Evolutionary conservation across 2,113 vertebrate genomes (phyloP).

Genomic region (Origma solitaria): DNA sequence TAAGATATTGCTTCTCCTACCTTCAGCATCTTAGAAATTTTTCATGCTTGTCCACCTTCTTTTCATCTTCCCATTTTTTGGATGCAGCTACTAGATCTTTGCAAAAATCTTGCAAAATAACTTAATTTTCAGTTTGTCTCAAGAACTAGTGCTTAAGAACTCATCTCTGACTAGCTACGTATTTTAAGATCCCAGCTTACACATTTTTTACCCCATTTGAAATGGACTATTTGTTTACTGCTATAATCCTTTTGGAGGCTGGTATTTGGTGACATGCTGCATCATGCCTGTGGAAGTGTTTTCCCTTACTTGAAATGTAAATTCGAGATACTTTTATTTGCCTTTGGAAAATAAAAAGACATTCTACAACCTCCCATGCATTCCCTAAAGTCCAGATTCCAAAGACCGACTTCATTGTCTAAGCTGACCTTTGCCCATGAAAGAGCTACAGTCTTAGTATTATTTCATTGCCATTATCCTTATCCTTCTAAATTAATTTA

Average conservation of each 20-base stretch:
- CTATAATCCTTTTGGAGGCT: neutral
- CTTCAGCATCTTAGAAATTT: neutral
- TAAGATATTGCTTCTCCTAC: neutral
- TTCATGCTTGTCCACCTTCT: neutral
- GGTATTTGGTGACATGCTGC: neutral
- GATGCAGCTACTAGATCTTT: neutral
- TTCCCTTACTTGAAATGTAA: slow-evolving; percentile 1
- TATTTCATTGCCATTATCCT: neutral
- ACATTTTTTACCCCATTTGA: neutral
- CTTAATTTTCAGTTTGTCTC: neutral
- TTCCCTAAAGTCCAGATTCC: neutral
- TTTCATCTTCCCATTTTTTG: neutral
- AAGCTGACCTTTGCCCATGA: neutral
- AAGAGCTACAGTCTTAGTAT: neutral
- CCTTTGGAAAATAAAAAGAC: neutral
- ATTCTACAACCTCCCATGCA: neutral
- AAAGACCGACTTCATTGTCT: neutral
- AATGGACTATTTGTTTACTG: neutral
- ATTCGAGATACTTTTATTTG: neutral
- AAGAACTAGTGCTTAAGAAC: neutral
- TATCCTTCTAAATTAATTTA: neutral
- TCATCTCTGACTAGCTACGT: neutral
- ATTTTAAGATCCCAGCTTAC: neutral
- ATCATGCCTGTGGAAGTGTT: neutral
- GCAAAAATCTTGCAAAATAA: neutral